Percentiles rank a stretch among this genome's conserved stretches.
These are phyloP conservation scores for Lacerta bilineata DNA, from an alignment of 2,797 vertebrate genomes.

Conservation along the genomic window DNA sequence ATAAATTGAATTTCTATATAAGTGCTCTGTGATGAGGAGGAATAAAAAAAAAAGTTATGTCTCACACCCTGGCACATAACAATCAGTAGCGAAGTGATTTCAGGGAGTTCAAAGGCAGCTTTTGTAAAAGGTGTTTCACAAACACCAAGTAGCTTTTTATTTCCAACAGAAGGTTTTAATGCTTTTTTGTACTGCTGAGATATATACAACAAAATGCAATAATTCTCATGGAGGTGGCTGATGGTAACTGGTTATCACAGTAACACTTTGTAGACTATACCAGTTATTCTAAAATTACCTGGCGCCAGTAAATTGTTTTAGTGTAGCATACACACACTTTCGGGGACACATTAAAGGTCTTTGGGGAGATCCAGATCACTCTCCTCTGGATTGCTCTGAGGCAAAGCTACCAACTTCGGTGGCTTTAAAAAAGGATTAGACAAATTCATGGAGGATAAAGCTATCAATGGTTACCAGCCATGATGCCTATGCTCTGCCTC, in stretches of 20 bases:
- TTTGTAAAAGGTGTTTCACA: constrained; percentile 30
- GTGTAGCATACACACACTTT: not conserved
- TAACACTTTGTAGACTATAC: constrained; percentile 20
- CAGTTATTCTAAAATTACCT: constrained; percentile 26
- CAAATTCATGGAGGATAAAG: too few relatives aligned
- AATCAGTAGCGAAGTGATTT: constrained; percentile 3
- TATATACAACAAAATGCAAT: constrained; percentile 32
- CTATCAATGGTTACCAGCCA: too few relatives aligned
- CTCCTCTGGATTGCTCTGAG: not conserved
- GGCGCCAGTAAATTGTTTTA: constrained; percentile 17
- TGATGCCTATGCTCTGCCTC: too few relatives aligned
- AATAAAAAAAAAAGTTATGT: not conserved
- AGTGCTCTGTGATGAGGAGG: not conserved
- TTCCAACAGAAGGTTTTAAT: constrained; percentile 24
- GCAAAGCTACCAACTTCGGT: not conserved
- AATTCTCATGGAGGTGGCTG: constrained; percentile 2
- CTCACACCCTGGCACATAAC: not conserved
- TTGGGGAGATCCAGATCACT: not conserved
- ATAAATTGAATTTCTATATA: constrained; percentile 29
- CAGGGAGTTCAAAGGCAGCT: constrained; percentile 25
- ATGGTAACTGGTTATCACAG: constrained; percentile 32
- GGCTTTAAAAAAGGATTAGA: too few relatives aligned
- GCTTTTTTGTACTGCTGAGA: constrained; percentile 20
- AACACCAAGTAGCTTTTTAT: constrained; percentile 11
- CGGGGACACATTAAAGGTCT: not conserved